phyloP scores from a whole-genome alignment of 2,113 vertebrate genomes.

The Catharus bicknelli region DNA sequence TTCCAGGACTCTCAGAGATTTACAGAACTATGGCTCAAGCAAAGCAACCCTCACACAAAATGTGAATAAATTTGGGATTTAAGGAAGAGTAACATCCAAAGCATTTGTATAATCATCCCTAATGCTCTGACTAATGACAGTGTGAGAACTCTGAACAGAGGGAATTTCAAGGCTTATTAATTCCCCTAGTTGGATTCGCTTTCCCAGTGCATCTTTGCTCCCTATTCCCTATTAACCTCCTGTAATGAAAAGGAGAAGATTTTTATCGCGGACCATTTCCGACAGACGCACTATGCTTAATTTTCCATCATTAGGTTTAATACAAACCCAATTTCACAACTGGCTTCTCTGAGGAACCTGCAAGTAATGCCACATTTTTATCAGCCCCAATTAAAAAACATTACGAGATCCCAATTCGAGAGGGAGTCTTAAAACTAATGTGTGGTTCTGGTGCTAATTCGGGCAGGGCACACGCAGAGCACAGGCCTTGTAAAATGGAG shows the following conservation, averaged over 20 bases:
- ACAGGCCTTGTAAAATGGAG: slow-evolving; percentile 49
- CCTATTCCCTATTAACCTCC: slow-evolving; percentile 77
- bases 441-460: slow-evolving; percentile 42
- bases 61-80: slow-evolving; percentile 65
- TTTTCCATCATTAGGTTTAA: slow-evolving; percentile 80
- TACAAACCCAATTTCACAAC: slow-evolving; percentile 81
- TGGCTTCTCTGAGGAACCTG: slow-evolving; percentile 76
- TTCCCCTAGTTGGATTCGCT: slow-evolving; percentile 70
- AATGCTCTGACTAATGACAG: slow-evolving; percentile 68
- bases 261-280: slow-evolving; percentile 74
- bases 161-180: slow-evolving; percentile 82
- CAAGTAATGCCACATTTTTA: slow-evolving; percentile 74
- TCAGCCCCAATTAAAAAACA: slow-evolving; percentile 77
- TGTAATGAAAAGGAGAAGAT: slow-evolving; percentile 69
- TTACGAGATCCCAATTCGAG: slow-evolving; percentile 59
- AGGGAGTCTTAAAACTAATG: slow-evolving; percentile 72
- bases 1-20: neutral
- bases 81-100: slow-evolving; percentile 64
- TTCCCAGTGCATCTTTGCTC: slow-evolving; percentile 67
- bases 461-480: slow-evolving; percentile 49
- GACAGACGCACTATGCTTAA: slow-evolving; percentile 73
- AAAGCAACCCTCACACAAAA: slow-evolving; percentile 44
- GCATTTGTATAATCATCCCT: slow-evolving; percentile 71
- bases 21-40: slow-evolving; percentile 30
- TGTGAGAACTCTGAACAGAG: slow-evolving; percentile 69